Evolutionary conservation across 2,888 invertebrate species (phyloP).

Genomic region (Athrips mouffetella): DNA sequence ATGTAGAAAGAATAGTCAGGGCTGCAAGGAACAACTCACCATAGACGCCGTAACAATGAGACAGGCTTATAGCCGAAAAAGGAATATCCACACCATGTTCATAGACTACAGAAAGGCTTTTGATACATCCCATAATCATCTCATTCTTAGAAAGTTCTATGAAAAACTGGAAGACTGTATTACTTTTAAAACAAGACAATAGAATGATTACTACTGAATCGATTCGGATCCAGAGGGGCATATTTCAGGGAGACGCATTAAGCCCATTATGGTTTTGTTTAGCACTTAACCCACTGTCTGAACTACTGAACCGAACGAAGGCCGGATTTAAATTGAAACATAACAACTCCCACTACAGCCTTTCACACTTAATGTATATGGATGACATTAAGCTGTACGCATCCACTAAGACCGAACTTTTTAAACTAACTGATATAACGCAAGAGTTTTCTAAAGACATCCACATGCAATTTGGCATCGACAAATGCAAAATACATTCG

Average conservation of each 20-base stretch:
- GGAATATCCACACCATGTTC: conserved; percentile 22
- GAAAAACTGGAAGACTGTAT: conserved; percentile 20
- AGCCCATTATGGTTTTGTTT: conserved; percentile 22
- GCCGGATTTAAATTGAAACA: background rate
- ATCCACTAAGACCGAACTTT: background rate
- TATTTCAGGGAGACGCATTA: conserved; percentile 25
- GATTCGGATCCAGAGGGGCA: conserved; percentile 23
- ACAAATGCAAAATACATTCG: conserved; percentile 13
- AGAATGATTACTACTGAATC: background rate
- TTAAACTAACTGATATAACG: conserved; percentile 1
- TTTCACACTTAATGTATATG: background rate
- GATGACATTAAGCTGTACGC: background rate
- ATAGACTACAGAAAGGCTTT: conserved; percentile 29
- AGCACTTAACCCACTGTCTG: conserved; percentile 2
- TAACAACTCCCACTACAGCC: background rate
- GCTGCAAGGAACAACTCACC: conserved; percentile 16
- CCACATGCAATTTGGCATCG: conserved; percentile 10
- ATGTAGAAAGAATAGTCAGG: conserved; percentile 20
- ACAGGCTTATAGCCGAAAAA: conserved; percentile 14
- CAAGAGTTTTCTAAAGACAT: conserved; percentile 7
- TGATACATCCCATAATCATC: conserved; percentile 23
- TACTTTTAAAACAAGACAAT: conserved; percentile 2
- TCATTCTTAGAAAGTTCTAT: conserved; percentile 9
- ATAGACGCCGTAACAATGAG: conserved; percentile 19
- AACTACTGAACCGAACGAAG: background rate